Base-by-base conservation (phyloP, 2,888 invertebrate genomes). In the Syrphus vitripennis region DNA sequence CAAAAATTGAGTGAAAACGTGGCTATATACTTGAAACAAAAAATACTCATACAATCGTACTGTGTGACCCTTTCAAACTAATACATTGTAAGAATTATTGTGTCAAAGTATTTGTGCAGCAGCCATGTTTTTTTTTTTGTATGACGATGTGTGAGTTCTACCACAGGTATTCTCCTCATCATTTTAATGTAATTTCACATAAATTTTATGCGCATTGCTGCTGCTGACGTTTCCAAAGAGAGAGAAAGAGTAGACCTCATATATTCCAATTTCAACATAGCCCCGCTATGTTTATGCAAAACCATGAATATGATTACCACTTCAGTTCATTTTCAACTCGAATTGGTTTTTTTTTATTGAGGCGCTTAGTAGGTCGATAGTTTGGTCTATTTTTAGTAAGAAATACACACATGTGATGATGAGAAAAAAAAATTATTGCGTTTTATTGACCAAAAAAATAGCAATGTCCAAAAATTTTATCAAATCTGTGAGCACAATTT, bases 91-190 rank as follows among this genome's bases (percentile, higher is more conserved):
- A 34, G 31, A n/a, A 4, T 29, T n/a, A n/a, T n/a, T 16, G 21
- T 45, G 14, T 4, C 6, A 4, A 26, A 29, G 72, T 79, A 63
- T 83, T 57, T 12, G 81, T 76, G 14, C 61, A 81, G 81, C 81
- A 81, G 84, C 84, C 84, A 84, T 84, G 84, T 84, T 84, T 84
- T 74, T 75, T 83, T 80, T 72, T 42, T 21, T 21, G n/a, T 21
- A n/a, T 12, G 34, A 34, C n/a, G 76, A n/a, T 74, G 50, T 84
- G 55, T 74, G 26, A 72, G 53, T 59, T 14, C 19, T 31, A 42
- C 67, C 34, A 61, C 67, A 78, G 74, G 83, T 83, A 74, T 83
- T 61, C 16, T 50, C 48, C 16, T 26, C 40, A 26, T 1, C 7
- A n/a, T n/a, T n/a, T n/a, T n/a, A n/a, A n/a, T 65, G 19, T 19